Base-by-base conservation (phyloP, 2,797 vertebrate genomes). In the Sebastes itinus region DNA sequence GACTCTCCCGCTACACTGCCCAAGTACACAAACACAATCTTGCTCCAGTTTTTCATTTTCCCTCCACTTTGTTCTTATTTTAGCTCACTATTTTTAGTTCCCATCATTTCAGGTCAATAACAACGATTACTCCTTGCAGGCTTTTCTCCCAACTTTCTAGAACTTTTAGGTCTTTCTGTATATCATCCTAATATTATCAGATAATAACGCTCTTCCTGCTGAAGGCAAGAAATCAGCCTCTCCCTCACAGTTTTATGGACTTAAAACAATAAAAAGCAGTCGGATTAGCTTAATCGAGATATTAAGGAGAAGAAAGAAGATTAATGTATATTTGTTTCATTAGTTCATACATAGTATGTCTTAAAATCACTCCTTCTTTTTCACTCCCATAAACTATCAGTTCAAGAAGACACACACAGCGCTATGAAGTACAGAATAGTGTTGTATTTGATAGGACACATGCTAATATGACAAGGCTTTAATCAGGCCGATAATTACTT, bases 21-120 rank as follows among this genome's bases (percentile, higher is more conserved):
- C 20, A 69, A 72, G 12, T n/a, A 49, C 58, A 64, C 18, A 49
- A 30, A 64, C 11, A 25, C 27, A 80, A 35, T 54, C 42, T 65
- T 42, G 27, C 35, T 72, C 2, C 16, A 27, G 4, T 18, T 76
- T 82, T 60, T 68, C 16, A 56, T 70, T 62, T 73, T 9, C 27
- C 23, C 16, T 60, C 11, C n/a, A 46, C 46, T 71, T 62, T 73
- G 16, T 25, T 72, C 20, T 65, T 54, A 80, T 59, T 82, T 77
- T 42, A 63, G 54, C 18, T 9, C 4, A 14, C 16, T 77, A 49
- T 77, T 83, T 85, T 72, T 58, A 72, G 33, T 33, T 67, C 14
- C 38, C 25, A 46, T 75, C n/a, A 67, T 82, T 79, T 74, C 58
- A 77, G 28, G 49, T 77, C 42, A 72, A 60, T 73, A 78, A 56